phyloP scores from a whole-genome alignment of 2,797 vertebrate genomes.

The Paedocypris micromegethes region DNA sequence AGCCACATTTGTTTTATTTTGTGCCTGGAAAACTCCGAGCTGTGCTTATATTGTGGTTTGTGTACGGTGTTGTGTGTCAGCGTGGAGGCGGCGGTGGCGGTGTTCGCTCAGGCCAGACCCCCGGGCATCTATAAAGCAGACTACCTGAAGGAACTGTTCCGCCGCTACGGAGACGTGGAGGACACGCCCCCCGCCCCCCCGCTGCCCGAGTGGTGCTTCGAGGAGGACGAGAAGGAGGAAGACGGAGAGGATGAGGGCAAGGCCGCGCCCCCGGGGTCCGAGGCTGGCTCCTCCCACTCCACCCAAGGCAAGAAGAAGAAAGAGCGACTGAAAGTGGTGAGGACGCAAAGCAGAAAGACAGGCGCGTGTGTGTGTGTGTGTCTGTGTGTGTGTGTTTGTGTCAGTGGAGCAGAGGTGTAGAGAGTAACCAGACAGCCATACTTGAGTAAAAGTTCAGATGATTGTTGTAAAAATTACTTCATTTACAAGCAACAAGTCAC shows the following conservation, averaged over 20 bases:
- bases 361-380: not conserved
- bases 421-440: no score
- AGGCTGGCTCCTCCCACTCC: conserved; percentile 86
- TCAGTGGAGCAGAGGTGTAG: conserved; percentile 64
- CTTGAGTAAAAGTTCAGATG: no score
- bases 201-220: conserved; percentile 94
- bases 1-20: no score
- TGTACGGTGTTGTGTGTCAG: conserved; percentile 59
- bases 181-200: conserved; percentile 83
- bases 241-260: conserved; percentile 80
- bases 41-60: no score
- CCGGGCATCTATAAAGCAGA: conserved; percentile 98
- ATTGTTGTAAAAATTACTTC: no score
- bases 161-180: conserved; percentile 89
- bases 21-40: no score
- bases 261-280: conserved; percentile 76
- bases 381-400: not conserved
- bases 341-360: conserved; percentile 25
- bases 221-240: conserved; percentile 81
- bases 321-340: conserved; percentile 90
- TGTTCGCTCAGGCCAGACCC: conserved; percentile 84
- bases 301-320: conserved; percentile 83
- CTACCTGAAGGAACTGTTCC: conserved; percentile 95
- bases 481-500: no score
- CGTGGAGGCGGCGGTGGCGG: conserved; percentile 89